Evolutionary conservation across 2,113 vertebrate genomes (phyloP).

Genomic region (Tringa solitaria): DNA sequence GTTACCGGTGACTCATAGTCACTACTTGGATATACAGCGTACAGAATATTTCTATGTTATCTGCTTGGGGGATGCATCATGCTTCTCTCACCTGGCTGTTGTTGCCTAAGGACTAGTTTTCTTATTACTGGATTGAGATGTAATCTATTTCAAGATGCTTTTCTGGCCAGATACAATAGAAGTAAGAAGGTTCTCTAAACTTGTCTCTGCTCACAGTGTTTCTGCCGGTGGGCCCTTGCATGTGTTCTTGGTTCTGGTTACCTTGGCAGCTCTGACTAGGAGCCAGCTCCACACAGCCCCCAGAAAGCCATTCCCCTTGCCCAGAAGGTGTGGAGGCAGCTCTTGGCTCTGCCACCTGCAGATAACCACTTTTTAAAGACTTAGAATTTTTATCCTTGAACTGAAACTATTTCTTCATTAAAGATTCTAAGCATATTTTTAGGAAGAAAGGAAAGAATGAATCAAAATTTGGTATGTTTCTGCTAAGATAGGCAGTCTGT

Average conservation of each 20-base stretch:
- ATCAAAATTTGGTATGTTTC: background rate
- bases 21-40: background rate
- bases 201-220: background rate
- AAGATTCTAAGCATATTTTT: background rate
- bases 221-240: background rate
- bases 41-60: background rate
- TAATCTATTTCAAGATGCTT: background rate
- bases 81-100: background rate
- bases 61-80: background rate
- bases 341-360: background rate
- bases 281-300: background rate
- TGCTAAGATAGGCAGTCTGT: background rate
- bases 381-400: background rate
- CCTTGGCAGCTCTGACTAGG: background rate
- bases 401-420: background rate
- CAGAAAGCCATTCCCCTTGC: background rate
- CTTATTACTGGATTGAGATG: background rate
- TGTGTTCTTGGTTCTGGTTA: background rate
- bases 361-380: background rate
- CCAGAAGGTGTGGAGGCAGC: background rate
- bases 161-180: background rate
- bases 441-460: background rate
- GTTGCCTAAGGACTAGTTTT: constrained; percentile 2
- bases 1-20: constrained; percentile 13
- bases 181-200: background rate